A percentile compares a stretch with the other conserved stretches of the same genome.
phyloP scores from a whole-genome alignment of 2,113 vertebrate species.

The Tachuris rubrigastra region DNA sequence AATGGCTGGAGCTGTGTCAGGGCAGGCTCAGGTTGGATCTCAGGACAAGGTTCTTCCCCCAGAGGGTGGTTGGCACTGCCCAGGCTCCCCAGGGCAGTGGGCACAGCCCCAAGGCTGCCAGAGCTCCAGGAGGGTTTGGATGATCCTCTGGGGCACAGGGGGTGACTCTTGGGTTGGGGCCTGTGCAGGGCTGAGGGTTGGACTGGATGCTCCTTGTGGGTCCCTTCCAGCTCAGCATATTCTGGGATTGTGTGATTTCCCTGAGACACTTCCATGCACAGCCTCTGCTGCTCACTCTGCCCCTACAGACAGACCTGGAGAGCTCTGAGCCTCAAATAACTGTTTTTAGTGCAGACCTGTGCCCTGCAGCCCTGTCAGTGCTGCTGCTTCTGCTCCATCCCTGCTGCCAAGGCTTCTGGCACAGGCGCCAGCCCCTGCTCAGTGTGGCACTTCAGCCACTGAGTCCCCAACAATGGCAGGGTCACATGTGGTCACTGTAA shows the following conservation, averaged over 20 bases:
- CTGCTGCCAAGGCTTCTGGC: neutral
- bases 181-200: neutral
- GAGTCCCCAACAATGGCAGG: neutral
- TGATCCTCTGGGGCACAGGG: neutral
- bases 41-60: neutral
- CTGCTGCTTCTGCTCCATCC: neutral
- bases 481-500: neutral
- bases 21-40: neutral
- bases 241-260: neutral
- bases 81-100: neutral
- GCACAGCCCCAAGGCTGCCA: neutral
- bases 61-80: neutral
- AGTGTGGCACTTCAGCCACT: neutral
- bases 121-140: neutral
- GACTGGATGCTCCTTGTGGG: neutral
- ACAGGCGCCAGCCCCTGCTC: neutral
- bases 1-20: neutral
- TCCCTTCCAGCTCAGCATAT: neutral
- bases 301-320: neutral
- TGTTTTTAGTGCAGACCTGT: neutral
- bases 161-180: neutral
- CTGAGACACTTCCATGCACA: neutral
- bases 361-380: neutral
- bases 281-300: neutral
- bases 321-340: neutral